A percentile compares a stretch with the other conserved stretches of the same genome.
Conservation (phyloP, 2,113 vertebrate genomes). For the Cottus gobio region DNA sequence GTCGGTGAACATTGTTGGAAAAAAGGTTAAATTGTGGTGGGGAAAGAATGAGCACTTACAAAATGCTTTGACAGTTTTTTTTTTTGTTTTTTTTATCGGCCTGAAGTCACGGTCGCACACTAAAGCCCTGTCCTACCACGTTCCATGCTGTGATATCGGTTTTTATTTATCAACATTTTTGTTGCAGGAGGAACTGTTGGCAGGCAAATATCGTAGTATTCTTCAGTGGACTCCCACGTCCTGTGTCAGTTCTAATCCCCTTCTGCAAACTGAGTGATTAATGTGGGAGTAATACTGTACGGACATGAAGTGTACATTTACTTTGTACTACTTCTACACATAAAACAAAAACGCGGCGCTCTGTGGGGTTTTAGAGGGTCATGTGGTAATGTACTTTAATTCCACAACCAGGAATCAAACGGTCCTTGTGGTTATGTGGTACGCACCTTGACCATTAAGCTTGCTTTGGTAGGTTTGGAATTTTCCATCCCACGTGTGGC, state of each 20-base stretch:
- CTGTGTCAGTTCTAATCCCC: slow-evolving; percentile 52
- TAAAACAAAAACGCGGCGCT: too few species aligned
- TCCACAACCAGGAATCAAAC: background rate
- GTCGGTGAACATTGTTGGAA: background rate
- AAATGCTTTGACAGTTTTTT: background rate
- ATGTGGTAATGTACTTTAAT: too few species aligned
- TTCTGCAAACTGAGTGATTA: slow-evolving; percentile 58
- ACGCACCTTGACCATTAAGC: background rate
- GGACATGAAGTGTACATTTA: slow-evolving; percentile 20
- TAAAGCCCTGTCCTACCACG: background rate
- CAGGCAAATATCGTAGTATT: slow-evolving; percentile 50
- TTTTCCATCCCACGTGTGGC: background rate
- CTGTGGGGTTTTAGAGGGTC: background rate
- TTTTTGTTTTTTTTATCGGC: background rate
- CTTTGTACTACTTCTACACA: background rate
- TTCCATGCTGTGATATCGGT: background rate
- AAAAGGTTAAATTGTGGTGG: background rate
- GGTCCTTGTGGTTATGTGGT: background rate
- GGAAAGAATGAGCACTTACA: background rate
- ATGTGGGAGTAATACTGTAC: slow-evolving; percentile 45
- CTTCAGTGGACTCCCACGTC: slow-evolving; percentile 56
- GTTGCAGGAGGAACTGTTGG: slow-evolving; percentile 38
- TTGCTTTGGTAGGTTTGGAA: background rate
- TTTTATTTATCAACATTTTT: slow-evolving; percentile 8
- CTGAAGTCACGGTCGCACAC: background rate